Evolutionary conservation across 2,113 vertebrate genomes (phyloP), one percentile per base, ranked within the genome.

Genomic region (Setophaga kirtlandii): DNA sequence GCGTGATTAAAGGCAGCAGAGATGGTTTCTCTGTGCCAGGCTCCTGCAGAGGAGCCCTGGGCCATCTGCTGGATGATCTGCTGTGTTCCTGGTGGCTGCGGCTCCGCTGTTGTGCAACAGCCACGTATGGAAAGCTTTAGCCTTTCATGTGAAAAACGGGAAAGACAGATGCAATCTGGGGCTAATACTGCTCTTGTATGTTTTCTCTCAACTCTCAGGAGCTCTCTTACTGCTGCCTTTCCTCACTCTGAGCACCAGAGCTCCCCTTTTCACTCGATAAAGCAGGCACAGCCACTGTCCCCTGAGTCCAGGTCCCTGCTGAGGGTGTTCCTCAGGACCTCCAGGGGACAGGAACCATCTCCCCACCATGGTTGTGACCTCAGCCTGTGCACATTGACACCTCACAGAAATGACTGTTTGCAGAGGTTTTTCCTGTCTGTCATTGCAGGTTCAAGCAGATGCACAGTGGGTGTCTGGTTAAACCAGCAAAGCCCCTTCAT

Each of bases 141-240:
- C 65, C 85, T 83, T 67, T 94, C 46, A 96, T 92, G 86, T 41
- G 90, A 56, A 83, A 92, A 96, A 82, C 17, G 39, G 58, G 73
- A 73, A 64, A 93, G 93, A 95, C 96, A 95, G 93, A 30, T 71
- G 80, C 69, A 75, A 6, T 90, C 94, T 94, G 95, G 50, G 49
- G 17, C 64, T 81, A 22, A 75, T 76, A 33, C 33, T 47, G 30
- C 30, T 84, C 37, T 31, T 21, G 44, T 50, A 14, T 30, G 33
- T 83, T 55, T 30, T 49, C 35, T 90, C 63, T 80, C 42, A 28
- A 92, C 89, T 93, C 59, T 24, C 86, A 81, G 64, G 64, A 89
- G 68, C 41, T 76, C 28, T 83, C 55, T 41, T 27, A 35, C 62
- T 41, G 59, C 88, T 83, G 79, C 83, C 68, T 78, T 62, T 67